Evolutionary conservation across 2,888 invertebrate genomes (phyloP), one percentile per base, ranked within the genome.

Genomic region (Bimastos eiseni): DNA sequence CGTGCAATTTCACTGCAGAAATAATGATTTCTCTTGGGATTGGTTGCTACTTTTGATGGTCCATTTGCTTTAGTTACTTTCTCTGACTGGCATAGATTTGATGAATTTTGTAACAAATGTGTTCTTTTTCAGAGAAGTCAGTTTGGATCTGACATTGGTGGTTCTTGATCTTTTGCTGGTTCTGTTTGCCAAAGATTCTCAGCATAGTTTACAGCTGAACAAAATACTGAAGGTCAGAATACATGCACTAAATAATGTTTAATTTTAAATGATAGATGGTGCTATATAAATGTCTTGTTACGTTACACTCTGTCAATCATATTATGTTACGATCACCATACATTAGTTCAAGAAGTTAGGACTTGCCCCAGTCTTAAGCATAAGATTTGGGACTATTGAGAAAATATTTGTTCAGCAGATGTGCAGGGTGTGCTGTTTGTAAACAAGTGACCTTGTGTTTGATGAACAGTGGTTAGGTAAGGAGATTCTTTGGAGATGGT

Each of bases 141-240:
- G 37, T 86, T 86, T 86, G 86, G 86, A 86, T 36, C 36, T 86
- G 86, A 86, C 37, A 19, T 30, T 86, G 86, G 37, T 86, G 36
- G 24, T 34, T 37, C 86, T 86, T 17, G 86, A 86, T 33, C 86
- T 86, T 19, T n/a, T 86, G 86, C 34, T 86, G 86, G 37, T 86
- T 37, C 86, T 86, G 8, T 86, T 21, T 37, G 37, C 34, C 24
- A 86, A 86, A 86, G 86, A 86, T 86, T 37, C 86, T 34, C 86
- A 37, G 36, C 37, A 86, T 34, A 37, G 86, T 21, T 15, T 36
- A 86, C 86, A 86, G 86, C 34, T 86, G 13, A 37, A 86, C 86
- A 86, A 86, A 86, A 5, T 86, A 34, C 86, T 86, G 86, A 30
- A 86, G 86, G 86, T 86, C 36, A 86, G 86, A 70, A 70, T n/a